These are phyloP conservation scores for Liparis tanakae DNA, from an alignment of 2,797 vertebrate genomes.

Conservation along the genomic window DNA sequence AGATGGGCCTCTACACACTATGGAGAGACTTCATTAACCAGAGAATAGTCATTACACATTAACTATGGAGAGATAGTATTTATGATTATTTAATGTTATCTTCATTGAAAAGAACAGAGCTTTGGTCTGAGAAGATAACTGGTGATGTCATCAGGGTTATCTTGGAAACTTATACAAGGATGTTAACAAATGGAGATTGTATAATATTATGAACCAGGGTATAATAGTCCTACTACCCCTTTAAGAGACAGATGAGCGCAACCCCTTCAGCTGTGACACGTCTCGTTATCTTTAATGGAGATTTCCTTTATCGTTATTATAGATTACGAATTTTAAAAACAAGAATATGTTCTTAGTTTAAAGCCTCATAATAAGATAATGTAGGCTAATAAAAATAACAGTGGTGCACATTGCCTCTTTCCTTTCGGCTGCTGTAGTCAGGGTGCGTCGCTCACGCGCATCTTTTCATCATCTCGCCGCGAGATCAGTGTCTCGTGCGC, in stretches of 20 bases:
- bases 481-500: neutral
- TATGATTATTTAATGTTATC: too few species aligned
- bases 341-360: neutral
- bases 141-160: neutral
- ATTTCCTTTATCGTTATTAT: neutral
- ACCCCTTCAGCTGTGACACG: neutral
- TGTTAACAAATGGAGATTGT: neutral
- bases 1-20: too few species aligned
- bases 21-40: too few species aligned
- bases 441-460: neutral
- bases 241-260: constrained; percentile 1
- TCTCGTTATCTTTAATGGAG: neutral
- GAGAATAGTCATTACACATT: too few species aligned
- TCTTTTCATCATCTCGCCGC: constrained; percentile 33
- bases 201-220: neutral
- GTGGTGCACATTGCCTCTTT: neutral
- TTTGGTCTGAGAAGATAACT: neutral
- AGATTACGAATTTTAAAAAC: neutral
- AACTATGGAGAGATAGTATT: too few species aligned
- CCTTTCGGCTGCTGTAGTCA: too few species aligned
- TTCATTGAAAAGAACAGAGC: too few species aligned
- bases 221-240: neutral
- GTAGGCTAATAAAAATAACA: neutral
- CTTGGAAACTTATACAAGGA: neutral
- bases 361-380: neutral